Percentiles rank a stretch among this genome's conserved stretches.
Conservation (phyloP, 2,888 invertebrate species). For the Metopia argyrocephala region DNA sequence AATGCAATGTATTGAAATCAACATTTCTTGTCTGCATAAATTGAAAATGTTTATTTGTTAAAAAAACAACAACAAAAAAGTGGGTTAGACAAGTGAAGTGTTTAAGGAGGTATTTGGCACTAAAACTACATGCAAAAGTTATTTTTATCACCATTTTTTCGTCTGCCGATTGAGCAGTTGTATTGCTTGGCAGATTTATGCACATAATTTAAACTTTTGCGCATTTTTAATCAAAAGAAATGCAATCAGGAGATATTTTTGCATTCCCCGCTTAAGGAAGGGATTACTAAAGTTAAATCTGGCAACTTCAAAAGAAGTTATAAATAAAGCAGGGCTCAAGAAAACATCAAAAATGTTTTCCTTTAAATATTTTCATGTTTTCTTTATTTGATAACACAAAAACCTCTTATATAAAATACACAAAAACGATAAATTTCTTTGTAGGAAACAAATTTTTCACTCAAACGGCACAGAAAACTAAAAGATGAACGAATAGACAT, state of each 20-base stretch:
- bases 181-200: not conserved
- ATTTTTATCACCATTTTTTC: constrained; percentile 33
- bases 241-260: too few species aligned
- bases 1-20: constrained; percentile 31
- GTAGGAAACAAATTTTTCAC: not conserved
- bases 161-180: not conserved
- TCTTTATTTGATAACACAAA: not conserved
- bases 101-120: constrained; percentile 55
- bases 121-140: constrained; percentile 46
- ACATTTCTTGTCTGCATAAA: not conserved
- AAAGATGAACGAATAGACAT: not conserved
- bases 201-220: not conserved
- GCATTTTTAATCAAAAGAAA: constrained; percentile 1
- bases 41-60: not conserved
- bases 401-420: too few species aligned
- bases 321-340: not conserved
- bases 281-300: not conserved
- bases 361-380: not conserved
- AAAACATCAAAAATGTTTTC: not conserved
- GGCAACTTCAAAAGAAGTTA: constrained; percentile 36
- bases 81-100: constrained; percentile 57
- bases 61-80: constrained; percentile 29
- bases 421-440: too few species aligned
- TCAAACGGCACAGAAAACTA: not conserved
- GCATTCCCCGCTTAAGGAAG: not conserved